Percentiles rank a stretch among this genome's conserved stretches.
These are phyloP conservation scores for Xenopus petersii DNA, from an alignment of 2,797 vertebrate genomes.

Conservation along the genomic window DNA sequence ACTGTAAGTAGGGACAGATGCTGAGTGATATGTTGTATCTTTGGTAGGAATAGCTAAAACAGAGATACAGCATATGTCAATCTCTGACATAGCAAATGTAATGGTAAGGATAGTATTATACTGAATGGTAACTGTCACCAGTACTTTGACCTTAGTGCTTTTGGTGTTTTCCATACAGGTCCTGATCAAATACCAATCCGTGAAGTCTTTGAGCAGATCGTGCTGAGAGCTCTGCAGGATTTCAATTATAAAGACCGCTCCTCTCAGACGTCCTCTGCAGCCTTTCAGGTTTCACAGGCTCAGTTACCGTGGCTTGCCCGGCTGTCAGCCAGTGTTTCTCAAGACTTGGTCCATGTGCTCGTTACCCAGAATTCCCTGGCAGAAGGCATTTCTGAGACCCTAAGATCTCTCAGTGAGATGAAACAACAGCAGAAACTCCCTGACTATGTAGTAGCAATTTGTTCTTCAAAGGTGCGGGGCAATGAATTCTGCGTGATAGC, in stretches of 20 bases:
- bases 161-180: conserved; percentile 67
- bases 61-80: too few species aligned
- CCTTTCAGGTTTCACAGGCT: conserved; percentile 73
- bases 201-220: conserved; percentile 96
- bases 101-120: too few species aligned
- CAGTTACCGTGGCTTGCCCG: conserved; percentile 95
- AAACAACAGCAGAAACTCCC: conserved; percentile 81
- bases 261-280: conserved; percentile 66
- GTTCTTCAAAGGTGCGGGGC: conserved; percentile 81
- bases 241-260: conserved; percentile 67
- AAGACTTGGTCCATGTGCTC: conserved; percentile 88
- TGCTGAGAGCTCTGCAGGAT: conserved; percentile 88
- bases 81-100: too few species aligned
- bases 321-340: conserved; percentile 90
- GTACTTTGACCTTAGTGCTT: too few species aligned
- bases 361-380: conserved; percentile 88
- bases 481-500: conserved; percentile 95
- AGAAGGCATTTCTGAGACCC: conserved; percentile 91
- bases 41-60: too few species aligned
- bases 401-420: conserved; percentile 81
- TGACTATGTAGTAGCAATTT: conserved; percentile 90
- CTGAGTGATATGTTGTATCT: too few species aligned
- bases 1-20: too few species aligned
- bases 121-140: too few species aligned
- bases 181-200: conserved; percentile 90